Evolutionary conservation across 2,797 vertebrate genomes (phyloP).

Genomic region (Tympanoctomys barrerae): DNA sequence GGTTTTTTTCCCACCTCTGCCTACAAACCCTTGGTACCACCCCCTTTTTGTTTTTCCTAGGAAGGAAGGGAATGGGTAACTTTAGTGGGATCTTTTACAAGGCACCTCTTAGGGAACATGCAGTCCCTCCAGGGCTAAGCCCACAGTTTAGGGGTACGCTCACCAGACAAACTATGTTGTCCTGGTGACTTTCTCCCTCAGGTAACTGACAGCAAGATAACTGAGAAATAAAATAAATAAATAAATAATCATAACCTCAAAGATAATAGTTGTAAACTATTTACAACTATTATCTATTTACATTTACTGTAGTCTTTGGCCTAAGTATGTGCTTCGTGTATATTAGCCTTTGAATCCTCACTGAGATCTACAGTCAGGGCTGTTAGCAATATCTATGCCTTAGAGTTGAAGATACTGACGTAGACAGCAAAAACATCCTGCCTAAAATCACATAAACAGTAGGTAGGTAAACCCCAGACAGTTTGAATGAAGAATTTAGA

Average conservation of each 20-base stretch:
- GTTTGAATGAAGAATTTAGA: constrained; percentile 17
- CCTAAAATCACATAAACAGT: not conserved
- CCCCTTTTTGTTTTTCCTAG: not conserved
- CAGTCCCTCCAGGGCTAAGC: not conserved
- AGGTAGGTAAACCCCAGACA: not conserved
- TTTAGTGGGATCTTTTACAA: not conserved
- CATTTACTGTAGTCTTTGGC: not conserved
- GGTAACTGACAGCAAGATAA: not conserved
- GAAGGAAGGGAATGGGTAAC: not conserved
- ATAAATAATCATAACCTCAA: not conserved
- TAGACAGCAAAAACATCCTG: not conserved
- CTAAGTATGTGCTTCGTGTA: not conserved
- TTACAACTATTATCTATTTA: too few species aligned
- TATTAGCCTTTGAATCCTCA: not conserved
- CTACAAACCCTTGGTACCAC: not conserved
- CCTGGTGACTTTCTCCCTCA: not conserved
- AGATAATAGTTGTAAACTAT: not conserved
- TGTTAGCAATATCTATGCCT: not conserved
- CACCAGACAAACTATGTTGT: not conserved
- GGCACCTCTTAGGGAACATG: not conserved
- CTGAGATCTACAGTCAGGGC: not conserved
- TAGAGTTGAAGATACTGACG: constrained; percentile 22
- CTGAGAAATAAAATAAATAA: not conserved
- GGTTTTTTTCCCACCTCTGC: not conserved
- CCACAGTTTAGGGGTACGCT: not conserved